These are phyloP conservation scores for Cyanoliseus patagonus DNA, from an alignment of 2,113 vertebrate species.

Conservation along the genomic window DNA sequence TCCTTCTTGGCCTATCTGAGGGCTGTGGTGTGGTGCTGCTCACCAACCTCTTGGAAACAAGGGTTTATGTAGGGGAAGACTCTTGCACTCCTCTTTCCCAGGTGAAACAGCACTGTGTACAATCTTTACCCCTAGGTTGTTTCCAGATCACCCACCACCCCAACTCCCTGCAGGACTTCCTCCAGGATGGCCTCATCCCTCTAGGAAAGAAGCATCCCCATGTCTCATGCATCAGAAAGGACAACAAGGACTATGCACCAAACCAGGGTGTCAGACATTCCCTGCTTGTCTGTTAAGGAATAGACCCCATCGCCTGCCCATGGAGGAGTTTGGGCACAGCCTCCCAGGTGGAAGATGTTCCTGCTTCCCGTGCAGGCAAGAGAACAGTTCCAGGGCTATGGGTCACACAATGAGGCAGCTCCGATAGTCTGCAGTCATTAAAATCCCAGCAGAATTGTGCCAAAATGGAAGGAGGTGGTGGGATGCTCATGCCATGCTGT, in stretches of 20 bases:
- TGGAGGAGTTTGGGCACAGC: accelerated
- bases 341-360: background rate
- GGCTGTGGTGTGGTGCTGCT: background rate
- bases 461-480: background rate
- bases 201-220: background rate
- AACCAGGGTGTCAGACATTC: background rate
- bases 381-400: background rate
- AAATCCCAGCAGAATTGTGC: constrained; percentile 57
- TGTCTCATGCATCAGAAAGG: background rate
- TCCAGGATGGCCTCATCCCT: background rate
- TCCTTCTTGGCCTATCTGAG: background rate
- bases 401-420: accelerated
- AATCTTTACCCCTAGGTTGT: background rate
- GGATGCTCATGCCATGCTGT: background rate
- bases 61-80: background rate
- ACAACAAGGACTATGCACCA: background rate
- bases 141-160: background rate
- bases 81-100: background rate
- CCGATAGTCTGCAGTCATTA: constrained; percentile 44
- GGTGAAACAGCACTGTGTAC: background rate
- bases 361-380: background rate
- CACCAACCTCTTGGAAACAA: background rate
- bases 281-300: background rate
- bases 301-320: background rate
- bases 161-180: background rate